These are phyloP conservation scores for Pangasius macronema DNA, from an alignment of 2,797 vertebrate genomes.

Conservation along the genomic window DNA sequence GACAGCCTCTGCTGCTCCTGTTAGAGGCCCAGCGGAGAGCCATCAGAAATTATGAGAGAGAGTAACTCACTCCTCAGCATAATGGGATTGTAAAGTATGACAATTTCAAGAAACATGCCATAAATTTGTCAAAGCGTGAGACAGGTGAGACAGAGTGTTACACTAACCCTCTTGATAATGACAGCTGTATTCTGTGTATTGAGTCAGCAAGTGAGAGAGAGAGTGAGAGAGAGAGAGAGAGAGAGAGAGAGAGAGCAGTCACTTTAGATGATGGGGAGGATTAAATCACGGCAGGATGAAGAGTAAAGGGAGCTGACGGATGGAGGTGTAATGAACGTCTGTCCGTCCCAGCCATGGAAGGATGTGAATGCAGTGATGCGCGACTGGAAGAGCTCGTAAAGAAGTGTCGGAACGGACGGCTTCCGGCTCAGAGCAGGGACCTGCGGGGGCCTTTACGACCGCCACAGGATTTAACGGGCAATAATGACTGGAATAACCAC, in stretches of 20 bases:
- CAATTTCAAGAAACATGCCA: slow-evolving; percentile 90
- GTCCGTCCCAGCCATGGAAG: slow-evolving; percentile 68
- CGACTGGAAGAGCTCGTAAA: slow-evolving; percentile 87
- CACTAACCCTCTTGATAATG: slow-evolving; percentile 82
- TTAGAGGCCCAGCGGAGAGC: slow-evolving; percentile 81
- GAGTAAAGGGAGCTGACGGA: slow-evolving; percentile 61
- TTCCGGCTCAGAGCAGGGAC: slow-evolving; percentile 78
- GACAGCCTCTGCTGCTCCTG: slow-evolving; percentile 70
- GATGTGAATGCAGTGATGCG: slow-evolving; percentile 78
- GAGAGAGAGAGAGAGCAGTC: slow-evolving; percentile 65
- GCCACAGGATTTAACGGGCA: slow-evolving; percentile 86
- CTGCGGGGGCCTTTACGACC: slow-evolving; percentile 81
- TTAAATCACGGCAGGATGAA: slow-evolving; percentile 84
- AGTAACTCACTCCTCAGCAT: slow-evolving; percentile 90
- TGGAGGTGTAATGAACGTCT: slow-evolving; percentile 83
- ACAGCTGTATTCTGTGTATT: slow-evolving; percentile 83
- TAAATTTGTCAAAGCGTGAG: slow-evolving; percentile 87
- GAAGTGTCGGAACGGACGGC: slow-evolving; percentile 82
- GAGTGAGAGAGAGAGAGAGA: slow-evolving; percentile 22
- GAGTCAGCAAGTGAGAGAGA: slow-evolving; percentile 54
- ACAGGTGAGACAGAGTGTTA: slow-evolving; percentile 44
- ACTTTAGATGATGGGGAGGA: slow-evolving; percentile 90
- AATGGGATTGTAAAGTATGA: slow-evolving; percentile 97
- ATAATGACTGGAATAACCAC: slow-evolving; percentile 82
- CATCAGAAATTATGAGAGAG: slow-evolving; percentile 83